phyloP scores from a whole-genome alignment of 2,113 vertebrate species.

The Tetrao urogallus region DNA sequence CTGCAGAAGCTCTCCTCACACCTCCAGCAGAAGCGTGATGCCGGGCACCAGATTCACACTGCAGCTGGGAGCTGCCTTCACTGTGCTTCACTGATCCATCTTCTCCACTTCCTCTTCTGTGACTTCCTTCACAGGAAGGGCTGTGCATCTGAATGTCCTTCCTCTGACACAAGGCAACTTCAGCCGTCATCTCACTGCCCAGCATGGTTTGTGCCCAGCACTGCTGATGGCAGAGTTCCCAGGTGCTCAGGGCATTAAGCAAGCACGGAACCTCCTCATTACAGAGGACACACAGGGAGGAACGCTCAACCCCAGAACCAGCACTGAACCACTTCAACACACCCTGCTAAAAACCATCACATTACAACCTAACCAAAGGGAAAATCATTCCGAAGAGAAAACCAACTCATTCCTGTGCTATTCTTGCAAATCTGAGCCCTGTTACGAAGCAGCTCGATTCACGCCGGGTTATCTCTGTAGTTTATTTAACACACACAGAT shows the following conservation, averaged over 20 bases:
- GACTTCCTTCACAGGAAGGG: no score
- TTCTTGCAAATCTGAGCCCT: neutral
- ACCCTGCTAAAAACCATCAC: neutral
- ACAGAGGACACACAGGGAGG: no score
- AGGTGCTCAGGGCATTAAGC: accelerated
- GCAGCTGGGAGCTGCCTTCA: accelerated
- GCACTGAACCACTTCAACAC: accelerated
- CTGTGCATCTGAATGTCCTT: no score
- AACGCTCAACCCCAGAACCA: neutral
- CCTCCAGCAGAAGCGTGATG: accelerated
- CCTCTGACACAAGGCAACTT: no score
- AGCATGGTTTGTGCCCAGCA: no score
- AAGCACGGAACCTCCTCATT: accelerated
- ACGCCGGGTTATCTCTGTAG: neutral
- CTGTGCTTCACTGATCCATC: no score
- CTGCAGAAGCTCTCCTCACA: no score
- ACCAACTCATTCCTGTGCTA: accelerated
- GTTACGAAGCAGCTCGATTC: accelerated
- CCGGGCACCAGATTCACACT: accelerated
- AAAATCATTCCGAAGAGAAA: neutral
- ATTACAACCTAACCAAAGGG: accelerated
- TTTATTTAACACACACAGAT: neutral
- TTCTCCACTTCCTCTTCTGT: no score
- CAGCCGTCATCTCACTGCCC: no score
- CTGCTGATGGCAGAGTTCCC: neutral